Evolutionary conservation across 2,797 vertebrate species (phyloP).

Genomic region (Sebastes ruberrimus): DNA sequence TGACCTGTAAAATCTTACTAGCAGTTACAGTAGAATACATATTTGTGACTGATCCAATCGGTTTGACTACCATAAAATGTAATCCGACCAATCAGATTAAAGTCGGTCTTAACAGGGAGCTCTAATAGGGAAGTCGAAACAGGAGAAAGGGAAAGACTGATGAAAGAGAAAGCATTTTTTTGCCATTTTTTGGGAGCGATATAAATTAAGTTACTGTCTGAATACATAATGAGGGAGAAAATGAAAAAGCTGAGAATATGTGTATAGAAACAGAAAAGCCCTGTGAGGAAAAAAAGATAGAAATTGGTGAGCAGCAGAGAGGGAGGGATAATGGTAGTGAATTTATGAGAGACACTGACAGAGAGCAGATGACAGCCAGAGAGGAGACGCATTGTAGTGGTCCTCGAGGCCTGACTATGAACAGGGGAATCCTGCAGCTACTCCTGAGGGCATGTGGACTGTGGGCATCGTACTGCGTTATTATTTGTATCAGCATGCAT

Average conservation of each 20-base stretch:
- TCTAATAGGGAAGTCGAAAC: not conserved
- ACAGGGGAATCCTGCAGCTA: constrained; percentile 14
- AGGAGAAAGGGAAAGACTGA: not conserved
- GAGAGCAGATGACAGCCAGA: constrained; percentile 27
- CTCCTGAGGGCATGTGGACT: not conserved
- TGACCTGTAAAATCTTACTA: not conserved
- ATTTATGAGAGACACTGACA: constrained; percentile 12
- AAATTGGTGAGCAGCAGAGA: not conserved
- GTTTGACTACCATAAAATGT: not conserved
- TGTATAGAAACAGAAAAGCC: not conserved
- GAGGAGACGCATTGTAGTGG: constrained; percentile 8
- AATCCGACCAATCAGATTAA: not conserved
- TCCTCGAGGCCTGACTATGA: constrained; percentile 27
- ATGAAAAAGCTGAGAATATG: not conserved
- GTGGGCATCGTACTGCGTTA: not conserved
- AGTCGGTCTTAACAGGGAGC: not conserved
- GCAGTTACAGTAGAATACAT: not conserved
- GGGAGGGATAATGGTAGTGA: constrained; percentile 1
- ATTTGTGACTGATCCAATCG: not conserved
- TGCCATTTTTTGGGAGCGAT: not conserved
- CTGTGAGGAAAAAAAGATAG: not conserved
- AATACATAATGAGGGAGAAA: not conserved
- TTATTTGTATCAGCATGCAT: not conserved
- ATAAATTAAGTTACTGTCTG: not conserved
- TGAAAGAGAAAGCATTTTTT: not conserved